Conservation (phyloP, 2,888 invertebrate genomes). For the Heliconius erato region DNA sequence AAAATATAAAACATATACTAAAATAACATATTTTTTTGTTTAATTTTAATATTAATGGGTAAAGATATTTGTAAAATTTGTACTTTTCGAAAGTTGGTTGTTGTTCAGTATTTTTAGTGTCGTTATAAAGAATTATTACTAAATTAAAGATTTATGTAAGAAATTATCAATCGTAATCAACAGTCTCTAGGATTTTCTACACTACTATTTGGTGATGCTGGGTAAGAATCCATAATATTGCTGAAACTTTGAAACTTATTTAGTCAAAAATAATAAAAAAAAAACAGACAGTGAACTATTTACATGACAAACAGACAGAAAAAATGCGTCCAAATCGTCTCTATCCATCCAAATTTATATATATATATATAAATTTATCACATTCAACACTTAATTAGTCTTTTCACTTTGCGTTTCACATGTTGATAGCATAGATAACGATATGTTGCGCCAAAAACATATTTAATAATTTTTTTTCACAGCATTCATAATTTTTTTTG, state of each 20-base stretch:
- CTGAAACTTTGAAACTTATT: background rate
- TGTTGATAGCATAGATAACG: constrained; percentile 68
- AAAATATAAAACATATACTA: no score
- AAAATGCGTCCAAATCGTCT: constrained; percentile 32
- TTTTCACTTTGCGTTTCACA: constrained; percentile 63
- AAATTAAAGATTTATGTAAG: background rate
- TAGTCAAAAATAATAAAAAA: constrained; percentile 17
- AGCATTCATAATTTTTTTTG: constrained; percentile 42
- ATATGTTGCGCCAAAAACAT: constrained; percentile 64
- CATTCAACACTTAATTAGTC: constrained; percentile 67
- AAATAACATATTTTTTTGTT: no score
- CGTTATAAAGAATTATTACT: background rate
- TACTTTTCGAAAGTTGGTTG: background rate
- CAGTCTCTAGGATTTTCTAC: constrained; percentile 13
- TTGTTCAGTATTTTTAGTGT: background rate
- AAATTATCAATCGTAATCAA: constrained; percentile 29
- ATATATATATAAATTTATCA: constrained; percentile 68
- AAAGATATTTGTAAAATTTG: background rate
- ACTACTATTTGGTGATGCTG: constrained; percentile 35
- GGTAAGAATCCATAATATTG: constrained; percentile 4
- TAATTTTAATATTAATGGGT: background rate
- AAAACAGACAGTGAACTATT: constrained; percentile 26
- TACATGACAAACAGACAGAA: constrained; percentile 37
- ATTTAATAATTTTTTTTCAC: constrained; percentile 35
- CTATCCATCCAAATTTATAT: constrained; percentile 30